Evolutionary conservation across 2,888 invertebrate genomes (phyloP).

Genomic region (Ochlodes sylvanus): DNA sequence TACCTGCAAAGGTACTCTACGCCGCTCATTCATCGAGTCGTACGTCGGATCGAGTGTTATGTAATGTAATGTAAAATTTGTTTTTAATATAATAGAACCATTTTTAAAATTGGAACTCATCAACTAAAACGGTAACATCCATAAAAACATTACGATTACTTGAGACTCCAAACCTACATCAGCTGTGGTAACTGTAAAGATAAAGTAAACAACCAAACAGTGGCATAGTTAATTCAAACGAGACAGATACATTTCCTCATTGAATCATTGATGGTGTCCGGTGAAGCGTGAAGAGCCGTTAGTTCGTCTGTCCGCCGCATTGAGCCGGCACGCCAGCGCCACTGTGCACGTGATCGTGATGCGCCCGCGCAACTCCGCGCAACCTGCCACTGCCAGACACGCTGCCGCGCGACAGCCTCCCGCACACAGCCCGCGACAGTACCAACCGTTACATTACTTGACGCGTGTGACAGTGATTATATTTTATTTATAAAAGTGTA

Average conservation of each 20-base stretch:
- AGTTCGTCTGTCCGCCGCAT: constrained; percentile 63
- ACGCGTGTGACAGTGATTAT: constrained; percentile 69
- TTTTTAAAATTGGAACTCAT: too few species aligned
- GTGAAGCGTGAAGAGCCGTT: constrained; percentile 71
- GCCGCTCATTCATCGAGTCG: too few species aligned
- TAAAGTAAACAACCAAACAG: constrained; percentile 13
- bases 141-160: too few species aligned
- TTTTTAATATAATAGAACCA: too few species aligned
- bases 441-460: constrained; percentile 57
- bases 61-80: too few species aligned
- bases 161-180: neutral
- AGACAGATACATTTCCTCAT: constrained; percentile 37
- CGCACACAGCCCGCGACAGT: constrained; percentile 63
- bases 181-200: neutral
- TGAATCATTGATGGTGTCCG: constrained; percentile 42
- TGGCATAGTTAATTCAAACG: neutral
- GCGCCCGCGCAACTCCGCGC: constrained; percentile 69
- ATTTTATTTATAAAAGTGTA: constrained; percentile 42
- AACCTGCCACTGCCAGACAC: constrained; percentile 65
- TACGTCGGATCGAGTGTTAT: too few species aligned
- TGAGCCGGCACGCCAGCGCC: constrained; percentile 68
- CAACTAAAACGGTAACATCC: too few species aligned
- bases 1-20: too few species aligned
- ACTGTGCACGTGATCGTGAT: constrained; percentile 80
- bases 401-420: constrained; percentile 78